These are phyloP conservation scores for Xerus inauris DNA, from an alignment of 2,113 vertebrate species.

Conservation along the genomic window DNA sequence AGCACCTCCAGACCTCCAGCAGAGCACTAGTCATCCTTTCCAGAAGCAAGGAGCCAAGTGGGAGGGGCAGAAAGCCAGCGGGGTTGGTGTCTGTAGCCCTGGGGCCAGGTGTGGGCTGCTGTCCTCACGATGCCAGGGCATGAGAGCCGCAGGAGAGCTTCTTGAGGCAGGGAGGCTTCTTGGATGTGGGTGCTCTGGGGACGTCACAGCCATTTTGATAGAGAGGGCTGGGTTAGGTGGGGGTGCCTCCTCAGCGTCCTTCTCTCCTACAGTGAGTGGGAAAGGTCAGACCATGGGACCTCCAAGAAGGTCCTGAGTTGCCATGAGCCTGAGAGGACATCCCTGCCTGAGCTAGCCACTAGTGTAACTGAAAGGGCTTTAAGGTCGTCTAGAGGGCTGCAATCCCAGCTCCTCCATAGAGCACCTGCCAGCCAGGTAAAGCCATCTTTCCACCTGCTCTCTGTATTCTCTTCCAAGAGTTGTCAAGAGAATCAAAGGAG, in stretches of 20 bases:
- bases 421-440: neutral
- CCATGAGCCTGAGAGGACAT: neutral
- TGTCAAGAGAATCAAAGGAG: neutral
- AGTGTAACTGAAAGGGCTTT: neutral
- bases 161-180: neutral
- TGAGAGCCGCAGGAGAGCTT: neutral
- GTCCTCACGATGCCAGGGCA: fast-evolving
- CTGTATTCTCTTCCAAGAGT: neutral
- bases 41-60: neutral
- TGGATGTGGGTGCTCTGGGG: neutral
- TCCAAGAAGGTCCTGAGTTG: neutral
- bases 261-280: neutral
- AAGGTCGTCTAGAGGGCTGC: neutral
- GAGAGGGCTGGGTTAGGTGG: neutral
- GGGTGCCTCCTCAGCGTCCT: neutral
- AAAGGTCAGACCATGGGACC: neutral
- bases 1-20: neutral
- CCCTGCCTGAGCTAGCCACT: neutral
- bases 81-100: neutral
- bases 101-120: fast-evolving
- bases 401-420: neutral
- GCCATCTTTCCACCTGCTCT: neutral
- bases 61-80: neutral
- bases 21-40: neutral
- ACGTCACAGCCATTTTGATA: neutral